phyloP scores from a whole-genome alignment of 1,140 invertebrate species.

The Leptoteleia sp. region DNA sequence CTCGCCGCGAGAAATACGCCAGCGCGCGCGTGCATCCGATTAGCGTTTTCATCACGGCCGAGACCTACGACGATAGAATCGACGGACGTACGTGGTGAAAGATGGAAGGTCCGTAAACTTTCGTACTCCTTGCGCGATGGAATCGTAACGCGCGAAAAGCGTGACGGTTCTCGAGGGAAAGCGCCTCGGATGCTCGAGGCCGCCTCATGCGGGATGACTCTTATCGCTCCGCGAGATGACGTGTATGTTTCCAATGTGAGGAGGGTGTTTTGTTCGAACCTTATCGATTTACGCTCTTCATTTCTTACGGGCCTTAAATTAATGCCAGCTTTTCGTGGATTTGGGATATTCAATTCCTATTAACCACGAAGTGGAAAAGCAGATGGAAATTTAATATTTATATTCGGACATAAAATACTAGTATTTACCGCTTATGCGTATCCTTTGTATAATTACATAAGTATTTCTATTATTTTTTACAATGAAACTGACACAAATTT shows the following conservation, averaged over 20 bases:
- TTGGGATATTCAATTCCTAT: not conserved
- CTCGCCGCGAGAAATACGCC: slow-evolving; percentile 60
- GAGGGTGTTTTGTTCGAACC: slow-evolving; percentile 22
- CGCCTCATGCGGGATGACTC: slow-evolving; percentile 64
- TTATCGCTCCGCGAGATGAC: slow-evolving; percentile 61
- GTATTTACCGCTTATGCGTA: too few species aligned
- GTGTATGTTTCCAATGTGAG: slow-evolving; percentile 50
- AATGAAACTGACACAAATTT: too few species aligned
- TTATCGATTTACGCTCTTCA: slow-evolving; percentile 44
- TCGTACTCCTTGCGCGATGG: slow-evolving; percentile 74
- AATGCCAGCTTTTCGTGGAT: slow-evolving; percentile 15
- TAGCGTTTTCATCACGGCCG: slow-evolving; percentile 63
- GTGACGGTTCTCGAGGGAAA: slow-evolving; percentile 80
- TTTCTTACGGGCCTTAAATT: slow-evolving; percentile 33
- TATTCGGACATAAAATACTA: too few species aligned
- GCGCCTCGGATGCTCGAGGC: slow-evolving; percentile 71
- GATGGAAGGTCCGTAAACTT: slow-evolving; percentile 74
- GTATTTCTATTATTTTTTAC: too few species aligned
- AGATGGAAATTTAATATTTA: too few species aligned
- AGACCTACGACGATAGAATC: slow-evolving; percentile 59
- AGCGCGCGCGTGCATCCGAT: slow-evolving; percentile 73
- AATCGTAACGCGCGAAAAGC: slow-evolving; percentile 80
- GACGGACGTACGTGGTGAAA: slow-evolving; percentile 62
- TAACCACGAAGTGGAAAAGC: too few species aligned
- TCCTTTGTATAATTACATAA: too few species aligned